phyloP scores from a whole-genome alignment of 92 coral and sea anemone species.

The Parazoanthus darwini region DNA sequence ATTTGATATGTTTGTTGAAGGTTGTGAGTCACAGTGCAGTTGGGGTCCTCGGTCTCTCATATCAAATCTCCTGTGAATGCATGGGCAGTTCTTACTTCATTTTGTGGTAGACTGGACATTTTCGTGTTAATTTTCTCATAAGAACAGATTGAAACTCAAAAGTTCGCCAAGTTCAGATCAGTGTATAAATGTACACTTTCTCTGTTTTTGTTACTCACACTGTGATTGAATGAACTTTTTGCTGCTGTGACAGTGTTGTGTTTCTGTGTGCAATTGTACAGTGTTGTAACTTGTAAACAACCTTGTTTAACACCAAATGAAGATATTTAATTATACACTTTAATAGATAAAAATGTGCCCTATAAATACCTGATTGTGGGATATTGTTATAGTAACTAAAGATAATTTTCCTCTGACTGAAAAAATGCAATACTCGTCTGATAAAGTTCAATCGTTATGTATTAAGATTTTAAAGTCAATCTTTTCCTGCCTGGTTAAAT shows the following conservation, averaged over 20 bases:
- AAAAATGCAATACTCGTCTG: neutral
- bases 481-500: too few relatives aligned
- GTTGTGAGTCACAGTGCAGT: neutral
- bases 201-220: neutral
- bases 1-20: constrained; percentile 26
- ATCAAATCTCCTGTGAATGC: constrained; percentile 14
- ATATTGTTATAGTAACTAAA: too few relatives aligned
- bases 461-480: too few relatives aligned
- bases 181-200: neutral
- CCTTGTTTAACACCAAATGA: neutral
- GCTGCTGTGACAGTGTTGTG: neutral
- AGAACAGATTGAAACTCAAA: neutral
- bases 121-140: neutral
- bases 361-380: neutral
- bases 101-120: neutral
- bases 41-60: constrained; percentile 3
- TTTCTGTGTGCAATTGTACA: neutral
- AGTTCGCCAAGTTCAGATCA: neutral
- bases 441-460: neutral
- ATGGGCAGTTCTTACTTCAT: neutral
- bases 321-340: neutral
- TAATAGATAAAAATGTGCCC: neutral
- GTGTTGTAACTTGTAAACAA: neutral
- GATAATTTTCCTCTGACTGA: too few relatives aligned
- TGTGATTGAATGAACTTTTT: neutral